phyloP scores from a whole-genome alignment of 1,140 invertebrate species.

The Ericerus pela region DNA sequence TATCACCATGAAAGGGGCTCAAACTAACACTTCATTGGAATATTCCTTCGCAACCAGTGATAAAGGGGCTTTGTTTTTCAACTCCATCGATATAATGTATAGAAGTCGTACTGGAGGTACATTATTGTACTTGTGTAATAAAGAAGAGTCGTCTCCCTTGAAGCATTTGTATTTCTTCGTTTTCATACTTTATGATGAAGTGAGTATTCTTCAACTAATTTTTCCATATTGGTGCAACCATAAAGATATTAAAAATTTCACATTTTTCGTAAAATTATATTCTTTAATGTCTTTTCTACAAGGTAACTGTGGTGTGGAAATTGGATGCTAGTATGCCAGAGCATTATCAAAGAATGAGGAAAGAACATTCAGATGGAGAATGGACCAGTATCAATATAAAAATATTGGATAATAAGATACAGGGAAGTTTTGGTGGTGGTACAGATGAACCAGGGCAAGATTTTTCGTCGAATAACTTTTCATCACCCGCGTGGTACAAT shows the following conservation, averaged over 20 bases:
- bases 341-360: constrained; percentile 34
- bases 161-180: constrained; percentile 44
- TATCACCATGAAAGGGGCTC: constrained; percentile 60
- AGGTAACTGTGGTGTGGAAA: constrained; percentile 24
- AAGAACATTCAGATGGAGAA: constrained; percentile 42
- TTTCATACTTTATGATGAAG: constrained; percentile 49
- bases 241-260: neutral
- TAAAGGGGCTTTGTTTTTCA: constrained; percentile 22
- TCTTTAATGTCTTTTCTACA: no score
- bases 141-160: constrained; percentile 31
- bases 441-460: constrained; percentile 30
- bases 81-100: constrained; percentile 41
- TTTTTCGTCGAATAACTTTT: constrained; percentile 35
- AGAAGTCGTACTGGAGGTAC: constrained; percentile 59
- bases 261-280: no score
- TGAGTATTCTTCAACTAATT: constrained; percentile 33
- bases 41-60: constrained; percentile 22
- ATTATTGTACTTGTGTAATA: constrained; percentile 40
- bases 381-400: constrained; percentile 50
- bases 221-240: no score
- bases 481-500: constrained; percentile 39
- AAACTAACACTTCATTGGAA: constrained; percentile 18
- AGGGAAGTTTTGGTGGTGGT: constrained; percentile 35
- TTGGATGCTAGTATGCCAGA: constrained; percentile 16
- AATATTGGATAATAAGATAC: constrained; percentile 38